phyloP scores from a whole-genome alignment of 53 echinoderm and acorn worm genomes.

The Holothuria scabra region DNA sequence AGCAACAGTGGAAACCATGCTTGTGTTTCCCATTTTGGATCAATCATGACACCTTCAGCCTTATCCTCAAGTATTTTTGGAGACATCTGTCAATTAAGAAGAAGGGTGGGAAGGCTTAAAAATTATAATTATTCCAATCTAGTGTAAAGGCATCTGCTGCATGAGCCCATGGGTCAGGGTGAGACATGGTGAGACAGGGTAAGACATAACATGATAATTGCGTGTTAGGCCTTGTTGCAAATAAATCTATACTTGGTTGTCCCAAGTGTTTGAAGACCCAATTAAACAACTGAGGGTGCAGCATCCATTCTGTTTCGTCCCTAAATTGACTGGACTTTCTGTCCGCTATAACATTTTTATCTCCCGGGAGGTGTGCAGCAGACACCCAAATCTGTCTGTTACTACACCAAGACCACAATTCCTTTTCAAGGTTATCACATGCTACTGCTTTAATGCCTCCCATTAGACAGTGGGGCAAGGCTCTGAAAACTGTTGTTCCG shows the following conservation, averaged over 20 bases:
- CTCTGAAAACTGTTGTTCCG: too few relatives aligned
- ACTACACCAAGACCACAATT: too few relatives aligned
- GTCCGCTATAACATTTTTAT: slow-evolving; percentile 56
- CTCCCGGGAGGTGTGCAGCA: slow-evolving; percentile 59
- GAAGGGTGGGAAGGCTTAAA: slow-evolving; percentile 20
- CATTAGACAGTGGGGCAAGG: too few relatives aligned
- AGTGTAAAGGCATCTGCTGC: slow-evolving; percentile 55
- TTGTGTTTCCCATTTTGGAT: background rate
- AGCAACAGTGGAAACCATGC: background rate
- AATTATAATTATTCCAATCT: slow-evolving; percentile 22
- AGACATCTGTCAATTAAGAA: background rate
- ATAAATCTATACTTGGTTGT: too few relatives aligned
- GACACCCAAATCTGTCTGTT: too few relatives aligned
- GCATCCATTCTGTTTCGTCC: slow-evolving; percentile 67
- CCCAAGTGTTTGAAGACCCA: too few relatives aligned
- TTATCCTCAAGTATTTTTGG: background rate
- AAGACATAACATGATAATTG: too few relatives aligned
- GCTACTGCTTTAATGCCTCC: too few relatives aligned
- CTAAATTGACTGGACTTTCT: slow-evolving; percentile 53
- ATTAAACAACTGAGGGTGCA: slow-evolving; percentile 1
- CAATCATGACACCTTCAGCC: background rate
- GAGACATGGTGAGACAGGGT: slow-evolving; percentile 28
- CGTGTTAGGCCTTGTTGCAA: too few relatives aligned
- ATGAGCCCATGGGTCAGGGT: slow-evolving; percentile 53
- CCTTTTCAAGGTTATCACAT: too few relatives aligned